A percentile compares a stretch with the other conserved stretches of the same genome.
Evolutionary conservation across 2,888 invertebrate genomes (phyloP).

Genomic region (Polyploca ridens): DNA sequence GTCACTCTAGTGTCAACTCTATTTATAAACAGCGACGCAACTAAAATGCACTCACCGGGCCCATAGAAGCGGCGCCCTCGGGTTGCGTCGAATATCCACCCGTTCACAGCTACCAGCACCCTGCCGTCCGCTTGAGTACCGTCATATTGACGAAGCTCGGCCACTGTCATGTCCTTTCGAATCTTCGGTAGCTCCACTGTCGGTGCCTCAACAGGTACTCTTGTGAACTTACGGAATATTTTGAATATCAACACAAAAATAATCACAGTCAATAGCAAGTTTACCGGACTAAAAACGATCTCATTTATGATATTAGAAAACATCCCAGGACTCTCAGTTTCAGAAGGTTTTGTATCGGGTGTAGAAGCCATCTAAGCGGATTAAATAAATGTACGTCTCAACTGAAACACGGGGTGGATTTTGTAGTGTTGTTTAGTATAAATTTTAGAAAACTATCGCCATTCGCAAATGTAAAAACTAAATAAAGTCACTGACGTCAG

Average conservation of each 20-base stretch:
- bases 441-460: slow-evolving; percentile 48
- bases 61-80: slow-evolving; percentile 96
- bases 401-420: slow-evolving; percentile 34
- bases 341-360: slow-evolving; percentile 59
- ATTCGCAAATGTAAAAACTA: slow-evolving; percentile 40
- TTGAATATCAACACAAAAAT: slow-evolving; percentile 88
- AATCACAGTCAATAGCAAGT: slow-evolving; percentile 86
- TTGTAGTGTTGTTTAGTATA: slow-evolving; percentile 40
- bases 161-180: slow-evolving; percentile 94
- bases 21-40: slow-evolving; percentile 63
- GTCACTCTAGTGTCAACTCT: slow-evolving; percentile 60
- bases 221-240: slow-evolving; percentile 81
- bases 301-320: slow-evolving; percentile 74
- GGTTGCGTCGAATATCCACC: slow-evolving; percentile 97
- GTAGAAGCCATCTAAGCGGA: slow-evolving; percentile 60
- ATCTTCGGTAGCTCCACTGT: slow-evolving; percentile 88
- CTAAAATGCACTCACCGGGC: slow-evolving; percentile 89
- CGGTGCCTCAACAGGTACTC: slow-evolving; percentile 52
- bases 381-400: slow-evolving; percentile 23
- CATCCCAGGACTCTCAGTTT: slow-evolving; percentile 48
- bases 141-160: slow-evolving; percentile 94
- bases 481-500: slow-evolving; percentile 68
- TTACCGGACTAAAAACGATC: slow-evolving; percentile 86
- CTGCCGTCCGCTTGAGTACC: slow-evolving; percentile 94
- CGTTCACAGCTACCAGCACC: slow-evolving; percentile 96